Conservation (phyloP, 2,797 vertebrate species). For the Morus bassanus region DNA sequence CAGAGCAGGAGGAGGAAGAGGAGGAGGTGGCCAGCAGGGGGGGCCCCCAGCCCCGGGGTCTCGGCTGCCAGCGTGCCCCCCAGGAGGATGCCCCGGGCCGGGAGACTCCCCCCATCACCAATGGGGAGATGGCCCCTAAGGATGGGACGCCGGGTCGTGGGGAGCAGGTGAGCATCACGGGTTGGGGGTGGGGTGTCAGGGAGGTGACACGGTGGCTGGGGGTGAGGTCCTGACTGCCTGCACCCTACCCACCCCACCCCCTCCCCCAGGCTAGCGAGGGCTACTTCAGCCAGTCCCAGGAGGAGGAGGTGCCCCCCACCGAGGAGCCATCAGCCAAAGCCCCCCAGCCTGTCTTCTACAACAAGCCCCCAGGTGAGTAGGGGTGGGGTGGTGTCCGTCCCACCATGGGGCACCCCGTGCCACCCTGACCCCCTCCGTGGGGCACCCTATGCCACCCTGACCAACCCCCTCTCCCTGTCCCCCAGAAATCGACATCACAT, state of each 20-base stretch:
- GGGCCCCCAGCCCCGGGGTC: conserved; percentile 79
- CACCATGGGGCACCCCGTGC: not conserved
- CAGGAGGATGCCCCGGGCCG: conserved; percentile 78
- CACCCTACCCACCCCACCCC: not conserved
- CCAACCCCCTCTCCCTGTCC: not conserved
- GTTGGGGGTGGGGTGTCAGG: not conserved
- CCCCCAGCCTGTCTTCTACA: conserved; percentile 89
- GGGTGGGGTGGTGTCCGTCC: not conserved
- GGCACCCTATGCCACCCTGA: not conserved
- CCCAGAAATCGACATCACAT: conserved; percentile 95
- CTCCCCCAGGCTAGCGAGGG: conserved; percentile 85
- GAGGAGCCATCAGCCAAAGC: conserved; percentile 90
- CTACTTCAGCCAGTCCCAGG: conserved; percentile 94
- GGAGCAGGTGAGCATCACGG: conserved; percentile 75
- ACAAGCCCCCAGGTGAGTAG: conserved; percentile 91
- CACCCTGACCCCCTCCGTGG: not conserved
- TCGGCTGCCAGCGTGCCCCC: conserved; percentile 86
- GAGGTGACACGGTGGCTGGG: too few relatives aligned
- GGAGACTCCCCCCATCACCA: conserved; percentile 85
- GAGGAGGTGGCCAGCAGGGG: not conserved
- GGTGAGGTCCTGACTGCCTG: not conserved
- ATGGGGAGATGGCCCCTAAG: conserved; percentile 90
- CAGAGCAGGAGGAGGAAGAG: conserved; percentile 72
- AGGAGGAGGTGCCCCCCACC: conserved; percentile 89
- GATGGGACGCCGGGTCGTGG: conserved; percentile 80